phyloP scores from a whole-genome alignment of 2,113 vertebrate genomes.

The Sisor rabdophorus region DNA sequence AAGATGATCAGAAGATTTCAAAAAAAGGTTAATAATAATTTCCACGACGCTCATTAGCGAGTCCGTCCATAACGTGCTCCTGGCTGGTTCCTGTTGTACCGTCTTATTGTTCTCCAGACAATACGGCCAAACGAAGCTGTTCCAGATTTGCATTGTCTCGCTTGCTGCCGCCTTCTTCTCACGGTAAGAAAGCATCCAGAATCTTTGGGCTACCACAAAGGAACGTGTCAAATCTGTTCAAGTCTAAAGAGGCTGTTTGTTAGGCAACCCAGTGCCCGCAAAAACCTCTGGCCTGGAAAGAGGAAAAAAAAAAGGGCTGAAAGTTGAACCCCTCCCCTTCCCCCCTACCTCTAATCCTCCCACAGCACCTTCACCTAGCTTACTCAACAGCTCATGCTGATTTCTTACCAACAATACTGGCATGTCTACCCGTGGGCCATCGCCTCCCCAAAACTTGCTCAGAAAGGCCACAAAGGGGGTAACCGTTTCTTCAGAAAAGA shows the following conservation, averaged over 20 bases:
- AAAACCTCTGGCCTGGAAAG: constrained; percentile 35
- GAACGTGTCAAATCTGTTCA: constrained; percentile 54
- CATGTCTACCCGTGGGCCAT: constrained; percentile 27
- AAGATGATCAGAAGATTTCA: constrained; percentile 38
- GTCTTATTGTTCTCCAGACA: constrained; percentile 47
- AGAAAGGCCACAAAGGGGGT: constrained; percentile 39
- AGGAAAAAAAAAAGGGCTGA: constrained; percentile 27
- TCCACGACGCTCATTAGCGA: constrained; percentile 40
- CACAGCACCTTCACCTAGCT: constrained; percentile 32
- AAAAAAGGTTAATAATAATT: constrained; percentile 4
- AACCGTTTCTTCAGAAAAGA: constrained; percentile 45
- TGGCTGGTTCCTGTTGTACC: constrained; percentile 40
- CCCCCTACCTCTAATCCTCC: not conserved
- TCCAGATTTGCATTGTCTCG: constrained; percentile 58
- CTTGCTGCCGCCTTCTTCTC: constrained; percentile 47
- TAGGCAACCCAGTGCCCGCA: constrained; percentile 27
- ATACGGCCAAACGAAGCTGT: constrained; percentile 36
- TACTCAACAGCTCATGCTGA: constrained; percentile 33
- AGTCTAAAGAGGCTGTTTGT: constrained; percentile 43
- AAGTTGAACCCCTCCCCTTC: constrained; percentile 8
- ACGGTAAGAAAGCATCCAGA: constrained; percentile 46
- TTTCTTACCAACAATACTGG: constrained; percentile 34
- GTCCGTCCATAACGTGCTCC: constrained; percentile 34
- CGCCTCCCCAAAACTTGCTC: not conserved
- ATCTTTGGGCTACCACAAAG: constrained; percentile 44